A percentile compares a stretch with the other conserved stretches of the same genome.
Conservation (phyloP, 2,888 invertebrate species). For the Leptinotarsa peninsularis region DNA sequence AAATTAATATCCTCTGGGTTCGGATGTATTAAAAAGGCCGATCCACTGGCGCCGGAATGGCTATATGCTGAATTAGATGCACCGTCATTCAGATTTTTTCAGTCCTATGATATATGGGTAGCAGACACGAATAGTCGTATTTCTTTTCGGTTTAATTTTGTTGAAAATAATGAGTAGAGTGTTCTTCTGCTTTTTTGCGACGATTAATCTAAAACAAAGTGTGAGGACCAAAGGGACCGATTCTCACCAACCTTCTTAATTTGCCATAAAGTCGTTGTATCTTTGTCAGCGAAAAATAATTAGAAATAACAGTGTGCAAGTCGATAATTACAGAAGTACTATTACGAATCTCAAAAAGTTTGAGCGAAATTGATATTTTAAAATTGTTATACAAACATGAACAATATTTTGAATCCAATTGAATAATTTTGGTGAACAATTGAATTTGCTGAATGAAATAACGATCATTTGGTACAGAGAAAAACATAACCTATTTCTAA, state of each 20-base stretch:
- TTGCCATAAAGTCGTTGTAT: slow-evolving; percentile 2
- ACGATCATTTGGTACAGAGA: too few species aligned
- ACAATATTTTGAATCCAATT: too few species aligned
- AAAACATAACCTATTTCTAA: too few species aligned
- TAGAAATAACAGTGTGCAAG: too few species aligned
- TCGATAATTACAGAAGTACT: too few species aligned
- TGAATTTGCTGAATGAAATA: too few species aligned
- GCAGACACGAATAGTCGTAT: slow-evolving; percentile 59
- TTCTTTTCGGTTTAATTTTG: slow-evolving; percentile 54
- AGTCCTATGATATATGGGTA: slow-evolving; percentile 56
- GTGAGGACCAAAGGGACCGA: slow-evolving; percentile 44
- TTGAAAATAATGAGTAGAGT: slow-evolving; percentile 55
- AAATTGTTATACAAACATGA: too few species aligned
- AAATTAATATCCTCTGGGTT: slow-evolving; percentile 49
- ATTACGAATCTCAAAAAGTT: too few species aligned
- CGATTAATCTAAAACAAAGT: slow-evolving; percentile 48
- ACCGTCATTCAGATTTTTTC: slow-evolving; percentile 56
- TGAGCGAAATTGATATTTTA: too few species aligned
- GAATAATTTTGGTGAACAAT: too few species aligned
- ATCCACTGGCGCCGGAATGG: slow-evolving; percentile 59
- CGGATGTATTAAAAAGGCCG: slow-evolving; percentile 58
- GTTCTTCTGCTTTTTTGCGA: slow-evolving; percentile 46
- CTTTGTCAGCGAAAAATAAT: too few species aligned
- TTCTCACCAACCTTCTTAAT: slow-evolving; percentile 32
- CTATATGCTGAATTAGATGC: slow-evolving; percentile 63